Percentiles rank a stretch among this genome's conserved stretches.
phyloP scores from a whole-genome alignment of 2,888 invertebrate genomes.

The Amiota minor region DNA sequence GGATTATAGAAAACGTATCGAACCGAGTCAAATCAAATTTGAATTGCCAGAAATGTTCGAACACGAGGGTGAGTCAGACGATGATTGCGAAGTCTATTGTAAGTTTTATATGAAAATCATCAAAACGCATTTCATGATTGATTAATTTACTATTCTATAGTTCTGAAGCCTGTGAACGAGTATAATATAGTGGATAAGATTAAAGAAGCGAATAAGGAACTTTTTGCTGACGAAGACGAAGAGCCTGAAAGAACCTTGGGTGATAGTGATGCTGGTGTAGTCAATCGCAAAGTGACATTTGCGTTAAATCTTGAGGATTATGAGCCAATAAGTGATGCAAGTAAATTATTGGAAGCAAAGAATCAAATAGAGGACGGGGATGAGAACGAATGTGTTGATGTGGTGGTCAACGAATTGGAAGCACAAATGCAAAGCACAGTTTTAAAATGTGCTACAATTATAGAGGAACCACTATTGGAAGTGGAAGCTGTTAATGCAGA shows the following conservation, averaged over 20 bases:
- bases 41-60: constrained; percentile 62
- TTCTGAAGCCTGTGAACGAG: constrained; percentile 74
- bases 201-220: constrained; percentile 75
- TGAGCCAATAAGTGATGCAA: constrained; percentile 67
- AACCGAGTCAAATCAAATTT: constrained; percentile 26
- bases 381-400: constrained; percentile 4
- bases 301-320: constrained; percentile 74
- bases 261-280: constrained; percentile 15
- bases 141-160: constrained; percentile 58
- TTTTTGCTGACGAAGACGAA: constrained; percentile 67
- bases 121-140: constrained; percentile 44
- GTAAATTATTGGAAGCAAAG: not conserved
- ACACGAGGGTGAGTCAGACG: constrained; percentile 72
- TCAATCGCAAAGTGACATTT: constrained; percentile 74
- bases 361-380: constrained; percentile 29
- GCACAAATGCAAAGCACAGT: constrained; percentile 7
- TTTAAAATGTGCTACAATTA: constrained; percentile 8
- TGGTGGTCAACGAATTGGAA: constrained; percentile 9
- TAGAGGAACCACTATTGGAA: constrained; percentile 3
- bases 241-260: constrained; percentile 36
- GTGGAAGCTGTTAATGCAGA: not conserved
- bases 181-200: constrained; percentile 76
- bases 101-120: constrained; percentile 51
- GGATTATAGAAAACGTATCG: not conserved
- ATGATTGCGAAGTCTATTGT: constrained; percentile 73